Evolutionary conservation across 2,888 invertebrate species (phyloP), one percentile per base, ranked within the genome.

Genomic region (Pollenia amentaria): DNA sequence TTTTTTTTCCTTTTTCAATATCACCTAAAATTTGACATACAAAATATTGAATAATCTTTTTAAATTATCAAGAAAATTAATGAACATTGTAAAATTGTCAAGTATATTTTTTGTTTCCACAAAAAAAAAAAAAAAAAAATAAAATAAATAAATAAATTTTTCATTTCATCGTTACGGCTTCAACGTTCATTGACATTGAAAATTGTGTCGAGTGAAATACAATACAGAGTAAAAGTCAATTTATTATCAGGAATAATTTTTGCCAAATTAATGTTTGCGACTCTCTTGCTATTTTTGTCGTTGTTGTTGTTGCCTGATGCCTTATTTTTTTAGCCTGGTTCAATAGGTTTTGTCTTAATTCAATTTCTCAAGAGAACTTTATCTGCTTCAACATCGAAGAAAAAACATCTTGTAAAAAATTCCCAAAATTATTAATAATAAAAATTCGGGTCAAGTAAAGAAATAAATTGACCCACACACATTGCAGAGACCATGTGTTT

Each of bases 181-280:
- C n/a, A 76, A 80, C 76, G 76, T 85, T 77, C 77, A 72, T 76
- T 85, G 85, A 85, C 85, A 85, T 85, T 85, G 80, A 85, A 72
- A 85, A 57, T 72, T 64, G 62, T 64, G 65, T 77, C 78, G 78
- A 75, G 42, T 70, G 79, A 60, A 76, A 82, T 12, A 75, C 40
- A 42, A 81, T 75, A 78, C 65, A 18, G 6, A 67, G 57, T 72
- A 80, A 81, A 77, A 85, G 80, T 80, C 80, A 62, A 62, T 69
- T 75, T 69, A 75, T 76, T 79, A 69, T 44, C 48, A 60, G 77
- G 51, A 73, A 75, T 46, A 73, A 44, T n/a, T 53, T 60, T 70
- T 55, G 14, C 62, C 48, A 72, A 69, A 81, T 67, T 67, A 67
- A 77, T 67, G 46, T 46, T 67, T 6, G 9, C 21, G 48, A 40